Evolutionary conservation across 2,797 vertebrate genomes (phyloP), one percentile per base, ranked within the genome.

Genomic region (Novumbra hubbsi): DNA sequence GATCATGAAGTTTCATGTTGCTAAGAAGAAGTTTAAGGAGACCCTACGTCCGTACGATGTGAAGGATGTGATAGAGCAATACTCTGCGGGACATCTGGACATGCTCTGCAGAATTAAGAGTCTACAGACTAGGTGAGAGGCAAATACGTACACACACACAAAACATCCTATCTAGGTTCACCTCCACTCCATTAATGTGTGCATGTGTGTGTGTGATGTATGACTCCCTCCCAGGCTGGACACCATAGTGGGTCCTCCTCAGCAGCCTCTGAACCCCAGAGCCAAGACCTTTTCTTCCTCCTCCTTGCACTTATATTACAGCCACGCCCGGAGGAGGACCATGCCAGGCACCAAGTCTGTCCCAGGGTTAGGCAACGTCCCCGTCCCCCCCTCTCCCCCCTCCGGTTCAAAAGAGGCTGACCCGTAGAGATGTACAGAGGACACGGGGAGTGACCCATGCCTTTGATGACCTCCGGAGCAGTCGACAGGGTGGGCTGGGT

Each of bases 101-200:
- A 99, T 99, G 98, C 86, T 99, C 41, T 98, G 96, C 85, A 96
- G 98, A 84, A 99, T 99, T 90, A 99, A 99, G 87, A 99, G 96
- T 82, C 96, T 99, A 74, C 98, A 99, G 88, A 96, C 96, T 72
- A 95, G 97, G 98, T 99, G 87, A 92, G 92, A 52, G 32, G 9
- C 24, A 19, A 8, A 41, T n/a, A 63, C 72, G 32, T 45, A 68
- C 60, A 69, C 63, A 75, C 34, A 34, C 38, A 72, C 19, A 71
- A 28, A 32, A 3, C 28, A 14, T 64, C 4, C 27, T 28, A 64
- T 32, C 24, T 30, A 28, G 27, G 24, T 16, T 63, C 15, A 63
- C 14, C 60, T 30, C 6, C 62, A 64, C 28, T 32, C 7, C 27
- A 28, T 17, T 67, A 15, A 60, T 24, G 57, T 64, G 21, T 64